Conservation (phyloP, 2,113 vertebrate genomes). For the Heterotilapia buettikoferi region DNA sequence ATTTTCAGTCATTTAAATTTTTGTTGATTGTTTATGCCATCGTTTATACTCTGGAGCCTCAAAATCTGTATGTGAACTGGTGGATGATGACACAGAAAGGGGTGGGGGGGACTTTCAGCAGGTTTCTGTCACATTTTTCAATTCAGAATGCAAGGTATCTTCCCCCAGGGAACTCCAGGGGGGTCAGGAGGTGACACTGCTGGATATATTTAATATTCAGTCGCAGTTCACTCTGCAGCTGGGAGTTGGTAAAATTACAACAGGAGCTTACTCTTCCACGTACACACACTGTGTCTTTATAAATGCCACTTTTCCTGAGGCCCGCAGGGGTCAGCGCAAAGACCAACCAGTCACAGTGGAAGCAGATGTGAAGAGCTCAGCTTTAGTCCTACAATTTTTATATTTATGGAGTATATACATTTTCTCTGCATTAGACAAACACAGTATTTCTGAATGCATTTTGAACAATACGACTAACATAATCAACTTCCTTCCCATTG, state of each 20-base stretch:
- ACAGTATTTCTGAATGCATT: background rate
- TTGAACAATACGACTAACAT: background rate
- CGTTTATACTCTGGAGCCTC: too few relatives aligned
- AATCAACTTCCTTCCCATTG: background rate
- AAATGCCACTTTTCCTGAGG: conserved; percentile 9
- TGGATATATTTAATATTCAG: conserved; percentile 12
- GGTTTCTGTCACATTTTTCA: background rate
- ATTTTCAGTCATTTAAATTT: background rate
- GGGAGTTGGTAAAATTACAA: background rate
- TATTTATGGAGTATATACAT: background rate
- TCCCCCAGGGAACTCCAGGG: background rate
- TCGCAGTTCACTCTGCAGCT: background rate
- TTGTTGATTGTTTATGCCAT: background rate
- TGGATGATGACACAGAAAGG: background rate
- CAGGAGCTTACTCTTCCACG: background rate
- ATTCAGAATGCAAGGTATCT: background rate
- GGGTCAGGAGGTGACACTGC: background rate
- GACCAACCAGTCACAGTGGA: background rate
- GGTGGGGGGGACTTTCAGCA: background rate
- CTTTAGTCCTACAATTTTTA: background rate
- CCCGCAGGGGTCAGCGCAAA: background rate
- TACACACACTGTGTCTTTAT: background rate
- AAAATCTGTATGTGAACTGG: background rate
- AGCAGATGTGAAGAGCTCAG: background rate
- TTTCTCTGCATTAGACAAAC: background rate